phyloP scores from a whole-genome alignment of 2,113 vertebrate species.

The Thalassarche chlororhynchos region DNA sequence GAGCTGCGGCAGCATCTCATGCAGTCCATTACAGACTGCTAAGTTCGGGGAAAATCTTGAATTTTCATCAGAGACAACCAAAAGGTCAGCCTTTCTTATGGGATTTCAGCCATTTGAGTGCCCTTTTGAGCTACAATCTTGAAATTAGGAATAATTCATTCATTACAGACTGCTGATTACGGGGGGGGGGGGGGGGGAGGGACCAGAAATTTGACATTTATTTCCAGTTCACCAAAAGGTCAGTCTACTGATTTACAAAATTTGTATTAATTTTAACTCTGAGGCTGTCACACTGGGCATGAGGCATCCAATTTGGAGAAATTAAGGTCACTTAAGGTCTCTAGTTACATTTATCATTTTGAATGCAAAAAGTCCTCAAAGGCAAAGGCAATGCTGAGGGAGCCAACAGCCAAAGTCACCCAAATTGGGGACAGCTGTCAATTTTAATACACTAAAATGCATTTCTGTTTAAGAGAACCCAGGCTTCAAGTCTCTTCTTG shows the following conservation, averaged over 20 bases:
- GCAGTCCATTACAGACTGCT: background rate
- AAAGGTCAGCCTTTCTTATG: conserved; percentile 55
- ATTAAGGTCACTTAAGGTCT: conserved; percentile 55
- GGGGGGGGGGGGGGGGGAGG: background rate
- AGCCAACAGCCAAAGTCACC: background rate
- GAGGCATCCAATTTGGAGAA: conserved; percentile 19
- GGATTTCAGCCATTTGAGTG: conserved; percentile 52
- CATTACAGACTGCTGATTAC: conserved; percentile 50
- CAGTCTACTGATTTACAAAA: conserved; percentile 61
- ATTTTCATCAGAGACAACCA: conserved; percentile 35
- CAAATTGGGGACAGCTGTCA: background rate
- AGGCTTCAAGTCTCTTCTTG: background rate
- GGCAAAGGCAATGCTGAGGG: background rate
- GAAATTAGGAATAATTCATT: conserved; percentile 65
- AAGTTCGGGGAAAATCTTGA: background rate
- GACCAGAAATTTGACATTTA: conserved; percentile 57
- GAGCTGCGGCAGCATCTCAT: background rate
- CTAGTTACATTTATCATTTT: background rate
- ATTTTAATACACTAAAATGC: background rate
- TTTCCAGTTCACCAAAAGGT: conserved; percentile 68
- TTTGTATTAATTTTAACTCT: conserved; percentile 62
- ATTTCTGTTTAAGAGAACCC: background rate
- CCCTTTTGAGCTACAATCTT: conserved; percentile 59
- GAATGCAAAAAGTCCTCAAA: background rate
- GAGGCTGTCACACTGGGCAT: conserved; percentile 19